A percentile compares a stretch with the other conserved stretches of the same genome.
Evolutionary conservation across 2,888 invertebrate species (phyloP).

Genomic region (Cryptus armator): DNA sequence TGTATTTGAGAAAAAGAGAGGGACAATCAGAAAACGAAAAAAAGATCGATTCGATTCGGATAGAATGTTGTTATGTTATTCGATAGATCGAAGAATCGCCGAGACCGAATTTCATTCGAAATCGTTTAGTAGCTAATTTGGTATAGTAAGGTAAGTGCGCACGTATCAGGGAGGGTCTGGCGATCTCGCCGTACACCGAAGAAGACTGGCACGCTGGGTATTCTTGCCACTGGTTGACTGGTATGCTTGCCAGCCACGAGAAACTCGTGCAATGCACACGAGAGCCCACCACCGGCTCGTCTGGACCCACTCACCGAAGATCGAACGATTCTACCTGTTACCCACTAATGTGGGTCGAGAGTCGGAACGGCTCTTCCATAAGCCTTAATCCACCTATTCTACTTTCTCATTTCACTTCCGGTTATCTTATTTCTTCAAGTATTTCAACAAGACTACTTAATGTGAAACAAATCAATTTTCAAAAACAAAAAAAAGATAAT

Average conservation of each 20-base stretch:
- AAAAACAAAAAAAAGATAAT: too few species aligned
- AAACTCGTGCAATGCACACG: slow-evolving; percentile 12
- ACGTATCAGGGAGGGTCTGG: not conserved
- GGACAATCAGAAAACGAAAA: too few species aligned
- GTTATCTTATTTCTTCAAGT: not conserved
- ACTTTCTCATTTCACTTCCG: not conserved
- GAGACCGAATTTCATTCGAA: not conserved
- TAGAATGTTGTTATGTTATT: too few species aligned
- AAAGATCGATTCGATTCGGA: too few species aligned
- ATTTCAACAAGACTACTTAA: too few species aligned
- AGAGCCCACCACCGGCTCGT: not conserved
- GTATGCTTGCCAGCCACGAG: slow-evolving; percentile 17
- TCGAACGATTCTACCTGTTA: slow-evolving; percentile 28
- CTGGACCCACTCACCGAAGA: slow-evolving; percentile 9
- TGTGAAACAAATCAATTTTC: too few species aligned
- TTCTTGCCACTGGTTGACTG: slow-evolving; percentile 27
- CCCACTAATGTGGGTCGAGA: slow-evolving; percentile 25
- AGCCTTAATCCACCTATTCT: slow-evolving; percentile 4
- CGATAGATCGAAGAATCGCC: too few species aligned
- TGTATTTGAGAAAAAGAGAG: too few species aligned
- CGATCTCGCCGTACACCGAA: not conserved
- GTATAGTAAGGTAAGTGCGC: not conserved
- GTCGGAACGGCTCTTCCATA: not conserved
- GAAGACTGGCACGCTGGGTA: slow-evolving; percentile 21
- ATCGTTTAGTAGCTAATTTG: not conserved